Evolutionary conservation across 1,140 invertebrate genomes (phyloP), one percentile per base, ranked within the genome.

Genomic region (Octopus bimaculoides): DNA sequence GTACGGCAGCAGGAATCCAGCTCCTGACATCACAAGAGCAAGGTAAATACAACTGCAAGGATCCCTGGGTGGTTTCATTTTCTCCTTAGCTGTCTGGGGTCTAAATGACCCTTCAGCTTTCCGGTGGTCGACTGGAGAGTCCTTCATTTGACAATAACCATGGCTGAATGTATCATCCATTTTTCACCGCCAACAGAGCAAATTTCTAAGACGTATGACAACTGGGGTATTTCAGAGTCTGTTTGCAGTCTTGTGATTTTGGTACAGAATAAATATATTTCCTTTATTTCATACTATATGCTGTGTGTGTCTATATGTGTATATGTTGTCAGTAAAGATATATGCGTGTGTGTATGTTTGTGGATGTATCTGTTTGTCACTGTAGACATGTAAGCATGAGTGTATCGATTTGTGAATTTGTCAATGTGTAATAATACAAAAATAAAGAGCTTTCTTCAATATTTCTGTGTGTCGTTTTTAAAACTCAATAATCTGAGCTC

Each of bases 1-100:
- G 89, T 96, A 97, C 0, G 96, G 96, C 54, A 97, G 90, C 12
- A 97, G 92, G 86, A 97, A 97, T 26, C 96, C 96, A 82, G 95
- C 93, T n/a, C 96, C 96, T 61, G 95, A 95, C 53, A 96, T 90
- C 7, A 96, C 91, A 69, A 97, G 92, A 0, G 95, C 93, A 77
- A 95, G 87, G 87, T 96, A 96, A 77, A 97, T 94, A 41, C 93
- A 92, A 88, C 94, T 94, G 88, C 93, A 94, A 17, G 80, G 81
- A 82, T 90, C 89, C 75, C 79, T 76, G 81, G 88, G 73, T 79
- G 84, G 73, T 75, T 78, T 41, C 56, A 80, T 74, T 74, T 76
- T 52, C 52, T 82, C 78, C 41, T 79, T 54, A 56, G 77, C 5
- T n/a, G 41, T 55, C 41, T 69, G 53, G 53, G 56, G 26, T 26